Base-by-base conservation (phyloP, 2,797 vertebrate genomes). In the Vespertilio murinus region DNA sequence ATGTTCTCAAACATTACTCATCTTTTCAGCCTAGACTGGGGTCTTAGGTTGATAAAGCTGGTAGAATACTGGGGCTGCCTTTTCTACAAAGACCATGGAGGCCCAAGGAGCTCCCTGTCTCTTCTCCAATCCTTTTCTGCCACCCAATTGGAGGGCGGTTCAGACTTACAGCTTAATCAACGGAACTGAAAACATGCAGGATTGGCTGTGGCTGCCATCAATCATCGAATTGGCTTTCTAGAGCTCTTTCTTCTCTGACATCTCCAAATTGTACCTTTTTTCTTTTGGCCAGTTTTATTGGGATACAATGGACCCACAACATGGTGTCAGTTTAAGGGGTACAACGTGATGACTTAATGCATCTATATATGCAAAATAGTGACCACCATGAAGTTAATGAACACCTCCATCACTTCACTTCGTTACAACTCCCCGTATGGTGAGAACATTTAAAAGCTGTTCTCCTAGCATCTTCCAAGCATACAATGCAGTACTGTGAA, bases 141-240 rank as follows among this genome's bases (percentile, higher is more conserved):
- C 78, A 79, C n/a, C 77, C 67, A 70, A 10, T 8, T 5, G 30
- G 23, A 78, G 25, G 56, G 30, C 2, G 1, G 30, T 20, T 35
- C 47, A 30, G 71, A 33, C 28, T 52, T 70, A 23, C 91, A 70
- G 52, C 40, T 59, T 70, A 64, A 47, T 6, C 45, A 45, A n/a
- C 33, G 71, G 67, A 88, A 71, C 7, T 42, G n/a, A 79, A 84
- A 74, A 47, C 7, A 8, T 61, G 10, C 0, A 1, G 52, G 11
- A 25, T 4, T n/a, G 18, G 12, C 28, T 45, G 13, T 45, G 45
- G 88, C 13, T 1, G 2, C 12, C 1, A 3, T 49, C n/a, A 16
- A 30, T 3, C 2, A 1, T 6, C 30, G 5, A 17, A 40, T 59
- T 1, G 0, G 14, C 20, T 23, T 42, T 64, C 74, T 35, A 6